Conservation (phyloP, 2,888 invertebrate genomes). For the Tetrapedia diversipes region DNA sequence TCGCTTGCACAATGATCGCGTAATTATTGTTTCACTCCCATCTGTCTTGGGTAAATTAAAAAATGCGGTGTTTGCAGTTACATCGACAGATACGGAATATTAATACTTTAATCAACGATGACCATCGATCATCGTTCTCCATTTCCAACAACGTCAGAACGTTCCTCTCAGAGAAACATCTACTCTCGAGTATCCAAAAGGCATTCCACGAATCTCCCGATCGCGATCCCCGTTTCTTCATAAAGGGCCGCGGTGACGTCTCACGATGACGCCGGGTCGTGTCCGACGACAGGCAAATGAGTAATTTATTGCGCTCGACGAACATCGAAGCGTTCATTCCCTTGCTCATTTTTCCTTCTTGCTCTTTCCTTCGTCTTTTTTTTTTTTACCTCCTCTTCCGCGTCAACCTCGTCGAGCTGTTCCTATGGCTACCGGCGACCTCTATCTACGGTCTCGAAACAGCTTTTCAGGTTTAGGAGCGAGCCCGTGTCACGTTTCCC, state of each 20-base stretch:
- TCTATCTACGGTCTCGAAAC: constrained; percentile 66
- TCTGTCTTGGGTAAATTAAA: neutral
- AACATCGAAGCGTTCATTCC: constrained; percentile 13
- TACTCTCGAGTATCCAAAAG: constrained; percentile 23
- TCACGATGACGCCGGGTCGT: constrained; percentile 54
- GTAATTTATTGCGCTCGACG: constrained; percentile 61
- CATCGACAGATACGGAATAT: neutral
- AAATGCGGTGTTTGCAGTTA: neutral
- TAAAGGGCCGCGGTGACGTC: constrained; percentile 34
- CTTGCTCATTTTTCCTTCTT: neutral
- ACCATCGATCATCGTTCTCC: constrained; percentile 35
- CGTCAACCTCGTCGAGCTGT: constrained; percentile 23
- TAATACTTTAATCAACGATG: constrained; percentile 10
- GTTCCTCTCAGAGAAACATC: neutral
- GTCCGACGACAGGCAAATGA: constrained; percentile 63
- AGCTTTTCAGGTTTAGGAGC: constrained; percentile 71
- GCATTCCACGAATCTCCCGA: constrained; percentile 28
- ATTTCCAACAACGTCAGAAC: neutral
- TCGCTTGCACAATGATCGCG: neutral
- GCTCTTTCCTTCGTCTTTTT: neutral
- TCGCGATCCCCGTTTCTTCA: constrained; percentile 38
- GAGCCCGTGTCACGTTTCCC: constrained; percentile 76
- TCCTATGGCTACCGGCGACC: constrained; percentile 50
- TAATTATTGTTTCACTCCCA: neutral
- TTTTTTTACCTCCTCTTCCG: constrained; percentile 5